Evolutionary conservation across 1,140 invertebrate genomes (phyloP).

Genomic region (Drosophila virilis): DNA sequence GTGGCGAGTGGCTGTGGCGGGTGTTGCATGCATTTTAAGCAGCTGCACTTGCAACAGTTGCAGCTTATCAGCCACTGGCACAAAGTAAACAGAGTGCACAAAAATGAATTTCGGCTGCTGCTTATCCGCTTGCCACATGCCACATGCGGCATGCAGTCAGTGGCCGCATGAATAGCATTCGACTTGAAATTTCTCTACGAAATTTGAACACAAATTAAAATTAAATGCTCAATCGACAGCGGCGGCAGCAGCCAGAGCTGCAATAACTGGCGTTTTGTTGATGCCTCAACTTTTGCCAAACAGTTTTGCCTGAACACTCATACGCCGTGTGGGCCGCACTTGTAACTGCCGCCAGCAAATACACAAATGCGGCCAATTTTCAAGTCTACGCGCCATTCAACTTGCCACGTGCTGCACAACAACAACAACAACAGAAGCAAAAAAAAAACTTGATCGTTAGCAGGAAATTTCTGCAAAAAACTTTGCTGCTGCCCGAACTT

Average conservation of each 20-base stretch:
- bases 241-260: background rate
- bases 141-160: slow-evolving; percentile 6
- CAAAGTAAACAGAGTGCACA: slow-evolving; percentile 42
- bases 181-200: slow-evolving; percentile 14
- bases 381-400: slow-evolving; percentile 33
- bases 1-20: background rate
- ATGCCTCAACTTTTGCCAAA: slow-evolving; percentile 25
- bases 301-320: slow-evolving; percentile 53
- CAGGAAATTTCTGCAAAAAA: slow-evolving; percentile 70
- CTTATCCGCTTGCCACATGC: slow-evolving; percentile 44
- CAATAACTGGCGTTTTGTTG: slow-evolving; percentile 13
- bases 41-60: background rate
- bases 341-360: slow-evolving; percentile 25
- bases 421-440: background rate
- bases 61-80: slow-evolving; percentile 56
- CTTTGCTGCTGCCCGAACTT: slow-evolving; percentile 52
- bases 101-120: slow-evolving; percentile 15
- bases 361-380: slow-evolving; percentile 71
- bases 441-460: slow-evolving; percentile 69
- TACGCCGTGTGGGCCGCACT: slow-evolving; percentile 30
- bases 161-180: slow-evolving; percentile 8
- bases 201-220: slow-evolving; percentile 55
- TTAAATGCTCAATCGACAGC: slow-evolving; percentile 48
- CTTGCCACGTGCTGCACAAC: slow-evolving; percentile 25
- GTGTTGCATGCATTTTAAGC: slow-evolving; percentile 13